Evolutionary conservation across 2,888 invertebrate genomes (phyloP), one percentile per base, ranked within the genome.

Genomic region (Diplazon laetatorius): DNA sequence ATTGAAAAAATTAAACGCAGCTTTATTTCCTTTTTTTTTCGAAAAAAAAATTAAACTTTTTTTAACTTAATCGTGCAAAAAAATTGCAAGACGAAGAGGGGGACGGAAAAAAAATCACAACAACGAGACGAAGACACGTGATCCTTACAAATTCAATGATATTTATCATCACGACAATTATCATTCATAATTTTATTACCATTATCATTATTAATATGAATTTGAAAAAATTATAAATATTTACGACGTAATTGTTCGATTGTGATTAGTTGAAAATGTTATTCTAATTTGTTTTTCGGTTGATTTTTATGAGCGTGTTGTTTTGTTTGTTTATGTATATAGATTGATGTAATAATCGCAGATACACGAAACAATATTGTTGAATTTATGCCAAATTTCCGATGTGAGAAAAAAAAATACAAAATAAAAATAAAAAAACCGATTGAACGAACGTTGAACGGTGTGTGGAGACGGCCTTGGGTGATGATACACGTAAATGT

Each of bases 1-100:
- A n/a, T n/a, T n/a, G n/a, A n/a, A 10, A 18, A 30, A 18, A 35
- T 14, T 74, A 72, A 9, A 57, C 78, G 16, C 71, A 78, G 6
- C n/a, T 30, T n/a, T n/a, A n/a, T n/a, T n/a, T n/a, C n/a, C n/a
- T n/a, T n/a, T n/a, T n/a, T n/a, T n/a, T n/a, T n/a, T n/a, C n/a
- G n/a, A n/a, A n/a, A n/a, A n/a, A n/a, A n/a, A n/a, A n/a, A n/a
- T n/a, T n/a, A n/a, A n/a, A n/a, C n/a, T n/a, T n/a, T n/a, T n/a
- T n/a, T n/a, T n/a, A n/a, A n/a, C n/a, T n/a, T n/a, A n/a, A n/a
- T n/a, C n/a, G n/a, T n/a, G n/a, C n/a, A n/a, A 46, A 8, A 30
- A 74, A 68, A 25, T 57, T 65, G 30, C 14, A 52, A 48, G 35
- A 50, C 35, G 48, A 37, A 57, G 48, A 39, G 55, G 46, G 39